These are phyloP conservation scores for Gracilinanus agilis DNA, from an alignment of 2,113 vertebrate genomes.

Conservation along the genomic window DNA sequence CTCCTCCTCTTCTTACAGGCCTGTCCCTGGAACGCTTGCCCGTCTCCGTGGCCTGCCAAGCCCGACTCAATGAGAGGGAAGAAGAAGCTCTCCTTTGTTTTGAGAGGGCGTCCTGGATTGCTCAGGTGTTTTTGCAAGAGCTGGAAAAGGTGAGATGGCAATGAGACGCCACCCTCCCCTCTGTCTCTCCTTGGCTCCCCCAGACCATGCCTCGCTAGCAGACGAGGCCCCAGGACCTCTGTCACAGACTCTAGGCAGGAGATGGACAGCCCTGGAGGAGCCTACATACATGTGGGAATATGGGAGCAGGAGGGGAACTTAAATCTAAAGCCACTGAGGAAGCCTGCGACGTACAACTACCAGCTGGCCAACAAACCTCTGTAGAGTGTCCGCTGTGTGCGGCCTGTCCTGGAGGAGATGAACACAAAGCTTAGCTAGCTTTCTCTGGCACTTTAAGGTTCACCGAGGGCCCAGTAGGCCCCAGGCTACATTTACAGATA, in stretches of 20 bases:
- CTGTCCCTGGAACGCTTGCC: constrained; percentile 94
- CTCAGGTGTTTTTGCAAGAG: constrained; percentile 95
- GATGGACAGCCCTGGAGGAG: neutral
- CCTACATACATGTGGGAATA: neutral
- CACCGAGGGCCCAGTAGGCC: neutral
- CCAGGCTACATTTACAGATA: neutral
- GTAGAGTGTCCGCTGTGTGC: neutral
- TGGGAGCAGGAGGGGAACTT: neutral
- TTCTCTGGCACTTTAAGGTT: neutral
- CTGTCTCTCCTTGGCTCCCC: neutral
- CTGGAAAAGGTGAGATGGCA: constrained; percentile 92
- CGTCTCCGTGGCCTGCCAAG: constrained; percentile 91
- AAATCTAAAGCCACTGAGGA: neutral
- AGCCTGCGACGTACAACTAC: neutral
- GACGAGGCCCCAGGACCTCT: neutral
- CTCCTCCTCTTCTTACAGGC: constrained; percentile 85
- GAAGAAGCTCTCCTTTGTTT: constrained; percentile 95
- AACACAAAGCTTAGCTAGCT: neutral
- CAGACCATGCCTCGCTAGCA: no score
- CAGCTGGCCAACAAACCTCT: neutral
- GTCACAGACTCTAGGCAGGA: neutral
- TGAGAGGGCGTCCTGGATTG: constrained; percentile 91
- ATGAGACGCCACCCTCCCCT: neutral
- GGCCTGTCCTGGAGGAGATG: neutral
- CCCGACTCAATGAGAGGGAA: constrained; percentile 93